Evolutionary conservation across 2,888 invertebrate genomes (phyloP), one percentile per base, ranked within the genome.

Genomic region (Machimus atricapillus): DNA sequence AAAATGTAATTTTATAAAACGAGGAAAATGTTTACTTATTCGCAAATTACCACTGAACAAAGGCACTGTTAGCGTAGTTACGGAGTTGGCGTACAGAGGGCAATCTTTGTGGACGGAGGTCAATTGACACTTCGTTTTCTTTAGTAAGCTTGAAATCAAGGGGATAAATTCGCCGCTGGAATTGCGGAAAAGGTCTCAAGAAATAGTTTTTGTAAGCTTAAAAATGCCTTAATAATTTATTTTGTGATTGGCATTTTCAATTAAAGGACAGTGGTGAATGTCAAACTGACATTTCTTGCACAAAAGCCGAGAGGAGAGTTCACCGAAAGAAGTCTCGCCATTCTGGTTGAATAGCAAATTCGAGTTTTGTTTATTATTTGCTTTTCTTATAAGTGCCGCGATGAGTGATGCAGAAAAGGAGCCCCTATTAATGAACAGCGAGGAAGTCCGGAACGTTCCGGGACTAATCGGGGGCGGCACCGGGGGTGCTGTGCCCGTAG

Each of bases 341-440:
- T 85, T 76, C 46, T 52, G 52, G 27, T 52, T 43, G 46, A 85
- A 66, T 66, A 66, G 74, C 40, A 85, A 74, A 46, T 85, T 40
- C 43, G 37, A 58, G 56, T 77, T 77, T 58, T 87, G 74, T 85
- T 85, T 43, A 74, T 74, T 43, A 85, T 85, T 85, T 85, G 46
- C 31, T 85, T 40, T n/a, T 74, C 74, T 85, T 78, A 87, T 85
- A 34, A 92, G 92, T 92, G 87, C 82, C 87, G 82, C 66, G 66
- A 92, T 92, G 92, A 90, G 91, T 88, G 92, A 92, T 90, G 91
- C 91, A 58, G 92, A 92, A 89, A 91, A 91, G 89, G 92, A 92
- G 89, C 90, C 91, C 86, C 90, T 92, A 87, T 90, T 92, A 88
- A 90, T 88, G 90, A 91, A 83, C 66, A 66, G 66, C 23, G 66